A percentile compares a stretch with the other conserved stretches of the same genome.
Evolutionary conservation across 2,888 invertebrate species (phyloP).

Genomic region (Andrena hattorfiana): DNA sequence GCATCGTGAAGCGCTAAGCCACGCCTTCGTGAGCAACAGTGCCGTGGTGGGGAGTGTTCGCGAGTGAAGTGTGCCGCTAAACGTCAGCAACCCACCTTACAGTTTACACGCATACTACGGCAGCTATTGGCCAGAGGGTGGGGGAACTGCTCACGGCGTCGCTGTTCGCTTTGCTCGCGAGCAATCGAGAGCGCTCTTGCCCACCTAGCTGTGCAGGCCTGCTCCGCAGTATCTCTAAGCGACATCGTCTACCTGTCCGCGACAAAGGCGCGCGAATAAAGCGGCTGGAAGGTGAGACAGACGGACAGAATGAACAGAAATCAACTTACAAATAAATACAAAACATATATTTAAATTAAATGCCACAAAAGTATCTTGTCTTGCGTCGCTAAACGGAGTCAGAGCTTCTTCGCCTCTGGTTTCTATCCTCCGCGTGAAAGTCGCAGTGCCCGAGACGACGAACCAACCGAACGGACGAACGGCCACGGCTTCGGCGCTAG

Average conservation of each 20-base stretch:
- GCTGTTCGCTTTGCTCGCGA: too few species aligned
- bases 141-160: too few species aligned
- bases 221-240: not conserved
- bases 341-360: constrained; percentile 81
- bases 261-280: constrained; percentile 2
- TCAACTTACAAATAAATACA: constrained; percentile 79
- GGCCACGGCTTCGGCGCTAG: constrained; percentile 1
- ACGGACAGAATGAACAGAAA: constrained; percentile 66
- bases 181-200: too few species aligned
- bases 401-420: constrained; percentile 23
- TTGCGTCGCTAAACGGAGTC: constrained; percentile 52
- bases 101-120: too few species aligned
- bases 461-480: constrained; percentile 13
- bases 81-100: too few species aligned
- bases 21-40: too few species aligned
- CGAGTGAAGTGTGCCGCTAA: too few species aligned
- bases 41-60: too few species aligned
- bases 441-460: constrained; percentile 42
- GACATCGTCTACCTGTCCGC: not conserved
- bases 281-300: constrained; percentile 40
- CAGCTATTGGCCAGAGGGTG: too few species aligned
- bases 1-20: too few species aligned
- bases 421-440: constrained; percentile 50
- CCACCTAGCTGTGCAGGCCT: too few species aligned
- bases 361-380: constrained; percentile 75